Percentiles rank a stretch among this genome's conserved stretches.
Evolutionary conservation across 1,140 invertebrate species (phyloP).

Genomic region (Tetramorium parvispinum): DNA sequence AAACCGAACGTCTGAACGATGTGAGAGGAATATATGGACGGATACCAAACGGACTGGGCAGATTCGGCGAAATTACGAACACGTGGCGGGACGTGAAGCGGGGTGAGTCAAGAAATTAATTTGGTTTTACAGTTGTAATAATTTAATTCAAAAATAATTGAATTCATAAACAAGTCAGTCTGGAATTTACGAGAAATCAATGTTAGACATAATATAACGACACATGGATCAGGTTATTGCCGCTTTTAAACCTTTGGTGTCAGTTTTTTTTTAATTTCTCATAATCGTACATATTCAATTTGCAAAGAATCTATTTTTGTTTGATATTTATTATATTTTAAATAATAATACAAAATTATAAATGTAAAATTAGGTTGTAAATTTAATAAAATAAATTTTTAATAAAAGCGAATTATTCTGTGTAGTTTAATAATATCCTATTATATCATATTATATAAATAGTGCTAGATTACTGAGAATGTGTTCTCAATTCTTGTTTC

Average conservation of each 20-base stretch:
- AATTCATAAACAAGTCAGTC: background rate
- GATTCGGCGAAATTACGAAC: slow-evolving; percentile 83
- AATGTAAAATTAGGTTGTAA: background rate
- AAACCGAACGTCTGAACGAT: slow-evolving; percentile 67
- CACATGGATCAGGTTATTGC: background rate
- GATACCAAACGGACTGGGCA: slow-evolving; percentile 73
- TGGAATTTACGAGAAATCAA: background rate
- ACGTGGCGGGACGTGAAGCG: slow-evolving; percentile 83
- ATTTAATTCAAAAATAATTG: slow-evolving; percentile 8
- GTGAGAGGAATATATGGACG: slow-evolving; percentile 74
- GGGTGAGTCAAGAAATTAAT: slow-evolving; percentile 75
- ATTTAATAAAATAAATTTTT: background rate
- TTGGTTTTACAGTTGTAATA: background rate
- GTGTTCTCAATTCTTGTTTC: background rate
- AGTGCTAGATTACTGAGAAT: background rate
- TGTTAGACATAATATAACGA: background rate
- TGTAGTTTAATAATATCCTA: slow-evolving; percentile 10
- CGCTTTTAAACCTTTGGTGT: background rate
- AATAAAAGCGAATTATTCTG: background rate
- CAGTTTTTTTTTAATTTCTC: background rate
- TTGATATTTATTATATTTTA: background rate
- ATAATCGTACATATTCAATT: background rate
- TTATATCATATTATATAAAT: slow-evolving; percentile 25
- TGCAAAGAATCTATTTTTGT: background rate
- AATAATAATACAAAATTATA: background rate